Evolutionary conservation across 2,797 vertebrate genomes (phyloP).

Genomic region (Enteromius paludinosus): DNA sequence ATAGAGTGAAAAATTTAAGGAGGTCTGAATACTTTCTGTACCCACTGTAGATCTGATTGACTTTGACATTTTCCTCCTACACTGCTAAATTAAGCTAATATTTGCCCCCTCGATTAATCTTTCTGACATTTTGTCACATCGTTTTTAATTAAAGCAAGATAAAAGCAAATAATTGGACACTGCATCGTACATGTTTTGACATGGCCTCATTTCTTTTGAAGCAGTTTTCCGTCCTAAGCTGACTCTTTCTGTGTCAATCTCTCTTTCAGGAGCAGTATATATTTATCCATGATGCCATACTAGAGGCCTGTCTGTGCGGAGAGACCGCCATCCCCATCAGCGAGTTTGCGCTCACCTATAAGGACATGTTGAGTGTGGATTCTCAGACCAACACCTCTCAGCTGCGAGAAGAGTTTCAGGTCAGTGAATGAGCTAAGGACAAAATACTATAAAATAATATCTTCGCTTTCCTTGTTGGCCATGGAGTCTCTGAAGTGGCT

Average conservation of each 20-base stretch:
- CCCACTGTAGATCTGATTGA: conserved; percentile 26
- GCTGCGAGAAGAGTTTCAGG: conserved; percentile 95
- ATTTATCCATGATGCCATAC: conserved; percentile 95
- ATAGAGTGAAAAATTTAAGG: too few relatives aligned
- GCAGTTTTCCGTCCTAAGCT: not conserved
- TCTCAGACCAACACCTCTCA: conserved; percentile 95
- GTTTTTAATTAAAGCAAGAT: conserved; percentile 17
- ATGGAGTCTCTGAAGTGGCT: not conserved
- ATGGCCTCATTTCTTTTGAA: not conserved
- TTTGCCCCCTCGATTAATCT: conserved; percentile 22
- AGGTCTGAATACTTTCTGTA: too few relatives aligned
- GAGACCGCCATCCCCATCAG: conserved; percentile 90
- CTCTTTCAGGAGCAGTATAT: conserved; percentile 89
- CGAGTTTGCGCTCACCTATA: conserved; percentile 90
- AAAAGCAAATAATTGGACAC: conserved; percentile 12
- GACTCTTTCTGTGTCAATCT: conserved; percentile 9
- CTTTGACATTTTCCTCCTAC: conserved; percentile 58
- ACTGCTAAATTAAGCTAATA: conserved; percentile 16
- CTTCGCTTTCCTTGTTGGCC: not conserved
- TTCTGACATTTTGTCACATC: conserved; percentile 59
- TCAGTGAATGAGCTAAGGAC: conserved; percentile 60
- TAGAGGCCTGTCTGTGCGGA: conserved; percentile 94
- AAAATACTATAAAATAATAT: not conserved
- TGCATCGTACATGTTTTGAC: not conserved
- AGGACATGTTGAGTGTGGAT: conserved; percentile 94